These are phyloP conservation scores for Anisognathus igniventris DNA, from an alignment of 2,797 vertebrate genomes.

Conservation along the genomic window DNA sequence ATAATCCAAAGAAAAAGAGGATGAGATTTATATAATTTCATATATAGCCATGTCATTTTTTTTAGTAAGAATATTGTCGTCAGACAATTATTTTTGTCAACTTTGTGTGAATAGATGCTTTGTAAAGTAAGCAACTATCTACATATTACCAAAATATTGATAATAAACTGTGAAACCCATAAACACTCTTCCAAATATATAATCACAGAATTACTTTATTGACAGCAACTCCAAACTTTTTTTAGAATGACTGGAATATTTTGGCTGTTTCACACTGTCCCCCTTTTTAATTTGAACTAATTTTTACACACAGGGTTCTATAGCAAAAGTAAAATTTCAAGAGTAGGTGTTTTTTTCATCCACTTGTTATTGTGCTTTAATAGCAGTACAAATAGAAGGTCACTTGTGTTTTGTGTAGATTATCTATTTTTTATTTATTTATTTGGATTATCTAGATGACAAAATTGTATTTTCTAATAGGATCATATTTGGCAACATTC, in stretches of 20 bases:
- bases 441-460: not conserved
- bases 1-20: conserved; percentile 55
- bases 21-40: not conserved
- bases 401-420: not conserved
- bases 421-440: not conserved
- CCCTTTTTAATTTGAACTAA: not conserved
- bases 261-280: not conserved
- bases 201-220: not conserved
- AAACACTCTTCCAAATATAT: not conserved
- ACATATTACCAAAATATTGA: not conserved
- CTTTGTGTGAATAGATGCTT: not conserved
- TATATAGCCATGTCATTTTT: conserved; percentile 14
- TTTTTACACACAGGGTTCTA: not conserved
- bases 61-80: not conserved
- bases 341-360: not conserved
- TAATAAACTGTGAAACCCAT: conserved; percentile 40
- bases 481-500: not conserved
- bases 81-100: not conserved
- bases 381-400: not conserved
- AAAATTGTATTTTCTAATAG: conserved; percentile 17
- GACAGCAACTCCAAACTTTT: not conserved
- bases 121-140: not conserved
- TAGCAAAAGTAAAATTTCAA: not conserved
- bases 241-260: not conserved
- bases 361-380: not conserved